Conservation (phyloP, 2,888 invertebrate species). For the Tethea ocularis region DNA sequence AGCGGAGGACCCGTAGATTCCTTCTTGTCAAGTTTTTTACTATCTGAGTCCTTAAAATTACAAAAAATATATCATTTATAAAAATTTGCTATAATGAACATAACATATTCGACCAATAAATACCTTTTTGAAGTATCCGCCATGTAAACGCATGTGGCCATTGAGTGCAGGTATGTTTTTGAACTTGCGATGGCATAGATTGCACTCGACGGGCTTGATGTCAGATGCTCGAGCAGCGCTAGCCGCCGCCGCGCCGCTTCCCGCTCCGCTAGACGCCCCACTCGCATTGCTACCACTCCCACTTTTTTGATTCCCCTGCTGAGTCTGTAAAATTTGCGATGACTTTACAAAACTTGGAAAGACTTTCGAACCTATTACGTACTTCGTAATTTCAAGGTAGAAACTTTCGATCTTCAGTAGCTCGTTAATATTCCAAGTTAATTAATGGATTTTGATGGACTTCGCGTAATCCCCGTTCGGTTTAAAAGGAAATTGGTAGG, state of each 20-base stretch:
- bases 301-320: slow-evolving; percentile 69
- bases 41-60: slow-evolving; percentile 88
- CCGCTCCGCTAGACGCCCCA: slow-evolving; percentile 51
- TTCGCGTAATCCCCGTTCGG: slow-evolving; percentile 57
- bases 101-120: slow-evolving; percentile 3
- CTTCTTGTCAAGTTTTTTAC: slow-evolving; percentile 93
- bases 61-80: slow-evolving; percentile 3
- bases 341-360: slow-evolving; percentile 74
- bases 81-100: not conserved
- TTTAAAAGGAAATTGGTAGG: slow-evolving; percentile 61
- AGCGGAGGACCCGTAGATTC: slow-evolving; percentile 92
- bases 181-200: slow-evolving; percentile 97
- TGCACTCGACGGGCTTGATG: slow-evolving; percentile 96
- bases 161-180: slow-evolving; percentile 99
- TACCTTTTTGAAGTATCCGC: slow-evolving; percentile 98
- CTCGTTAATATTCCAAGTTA: slow-evolving; percentile 53
- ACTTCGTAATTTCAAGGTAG: slow-evolving; percentile 75
- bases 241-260: slow-evolving; percentile 38
- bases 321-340: slow-evolving; percentile 71
- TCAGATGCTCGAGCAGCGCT: slow-evolving; percentile 79
- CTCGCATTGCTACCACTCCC: slow-evolving; percentile 51
- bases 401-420: slow-evolving; percentile 68
- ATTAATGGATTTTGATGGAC: slow-evolving; percentile 79
- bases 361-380: slow-evolving; percentile 73
- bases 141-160: slow-evolving; percentile 98